Evolutionary conservation across 2,797 vertebrate genomes (phyloP), one percentile per base, ranked within the genome.

Genomic region (Pagetopsis macropterus): DNA sequence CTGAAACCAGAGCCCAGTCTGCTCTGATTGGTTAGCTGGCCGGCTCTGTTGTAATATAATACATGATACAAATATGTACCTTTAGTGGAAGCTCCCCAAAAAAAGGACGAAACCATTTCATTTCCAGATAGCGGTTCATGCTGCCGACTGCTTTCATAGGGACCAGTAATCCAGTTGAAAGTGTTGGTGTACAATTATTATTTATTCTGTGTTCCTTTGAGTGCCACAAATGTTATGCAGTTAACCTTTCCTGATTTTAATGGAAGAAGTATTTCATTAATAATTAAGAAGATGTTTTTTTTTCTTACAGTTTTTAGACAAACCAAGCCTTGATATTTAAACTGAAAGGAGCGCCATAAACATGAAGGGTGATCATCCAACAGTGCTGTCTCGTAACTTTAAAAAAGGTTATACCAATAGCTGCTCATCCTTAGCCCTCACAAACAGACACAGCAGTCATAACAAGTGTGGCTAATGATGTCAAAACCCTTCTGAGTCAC

Each of bases 401-500:
- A 2, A 21, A 21, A 6, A 27, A 15, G 33, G 8, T 51, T 3
- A 41, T 14, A 21, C 37, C 27, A 16, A 43, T 7, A 10, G 40
- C n/a, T 46, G n/a, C 3, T 61, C 13, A 11, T 64, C 46, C 37
- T 65, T 5, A 54, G 54, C 49, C 23, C 15, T 59, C 11, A 44
- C 31, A 46, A 41, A 33, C 9, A 56, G 23, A 58, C 41, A 50
- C 16, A 31, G 2, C 45, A 56, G 23, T 52, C 46, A 50, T 16
- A 40, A 4, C 51, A 49, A 16, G 13, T 2, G 13, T 19, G 33
- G 44, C 17, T 50, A 3, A 44, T 66, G 51, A 63, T 59, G 62
- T 31, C 19, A 44, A n/a, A 55, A 27, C n/a, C 12, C 48, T 8
- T 66, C 14, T 70, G 72, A 79, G 56, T 76, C 75, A 76, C 10